Evolutionary conservation across 2,113 vertebrate species (phyloP).

Genomic region (Phocoena sinus): DNA sequence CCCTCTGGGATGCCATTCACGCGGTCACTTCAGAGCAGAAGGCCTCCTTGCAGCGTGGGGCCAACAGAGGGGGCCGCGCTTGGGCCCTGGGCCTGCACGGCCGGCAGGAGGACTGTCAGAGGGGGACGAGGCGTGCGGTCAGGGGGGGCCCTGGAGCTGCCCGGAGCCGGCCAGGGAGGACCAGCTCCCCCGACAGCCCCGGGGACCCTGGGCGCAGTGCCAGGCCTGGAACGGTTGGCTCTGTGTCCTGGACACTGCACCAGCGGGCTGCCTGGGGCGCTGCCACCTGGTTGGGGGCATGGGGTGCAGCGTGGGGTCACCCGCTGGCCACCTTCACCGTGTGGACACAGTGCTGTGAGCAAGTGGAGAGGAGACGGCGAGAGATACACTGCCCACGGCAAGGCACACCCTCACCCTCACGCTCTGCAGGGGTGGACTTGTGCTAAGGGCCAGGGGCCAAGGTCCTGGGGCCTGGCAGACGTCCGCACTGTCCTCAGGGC

Average conservation of each 20-base stretch:
- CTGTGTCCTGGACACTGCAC: not conserved
- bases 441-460: not conserved
- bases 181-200: not conserved
- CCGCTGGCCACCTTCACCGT: not conserved
- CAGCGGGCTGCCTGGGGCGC: not conserved
- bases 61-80: not conserved
- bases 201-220: not conserved
- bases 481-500: rapidly evolving
- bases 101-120: not conserved
- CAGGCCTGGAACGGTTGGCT: not conserved
- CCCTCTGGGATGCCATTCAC: not conserved
- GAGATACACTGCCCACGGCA: not conserved
- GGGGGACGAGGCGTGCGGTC: not conserved
- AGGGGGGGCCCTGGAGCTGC: not conserved
- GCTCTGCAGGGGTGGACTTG: not conserved
- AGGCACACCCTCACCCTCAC: no score
- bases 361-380: rapidly evolving
- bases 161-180: not conserved
- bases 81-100: not conserved
- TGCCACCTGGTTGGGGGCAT: not conserved
- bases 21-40: no score
- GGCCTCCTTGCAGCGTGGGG: no score
- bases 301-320: not conserved
- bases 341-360: not conserved
- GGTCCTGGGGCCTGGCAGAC: not conserved